Conservation (phyloP, 1,140 invertebrate genomes). For the Drosophila nigrodunni region DNA sequence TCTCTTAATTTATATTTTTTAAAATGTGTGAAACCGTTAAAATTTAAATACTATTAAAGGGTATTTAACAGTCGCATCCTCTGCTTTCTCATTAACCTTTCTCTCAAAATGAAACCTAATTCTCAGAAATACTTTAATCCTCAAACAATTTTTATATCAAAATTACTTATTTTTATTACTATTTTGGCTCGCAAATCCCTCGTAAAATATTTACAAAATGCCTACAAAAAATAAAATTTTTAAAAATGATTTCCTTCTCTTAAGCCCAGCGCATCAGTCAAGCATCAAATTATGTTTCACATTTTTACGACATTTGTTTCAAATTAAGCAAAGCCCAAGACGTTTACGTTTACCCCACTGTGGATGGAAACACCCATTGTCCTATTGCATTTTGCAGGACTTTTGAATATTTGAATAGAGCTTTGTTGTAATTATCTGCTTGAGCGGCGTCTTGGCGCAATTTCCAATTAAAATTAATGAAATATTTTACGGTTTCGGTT, state of each 20-base stretch:
- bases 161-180: neutral
- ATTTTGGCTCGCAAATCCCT: constrained; percentile 6
- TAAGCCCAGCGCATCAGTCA: constrained; percentile 69
- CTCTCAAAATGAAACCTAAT: too few species aligned
- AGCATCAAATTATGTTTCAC: constrained; percentile 73
- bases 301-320: constrained; percentile 81
- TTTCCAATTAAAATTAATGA: constrained; percentile 83
- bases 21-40: too few species aligned
- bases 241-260: constrained; percentile 26
- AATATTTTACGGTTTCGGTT: constrained; percentile 61
- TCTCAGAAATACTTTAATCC: neutral
- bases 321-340: constrained; percentile 73
- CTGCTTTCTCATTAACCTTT: too few species aligned
- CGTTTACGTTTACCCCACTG: constrained; percentile 22
- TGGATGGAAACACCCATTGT: constrained; percentile 34
- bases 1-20: too few species aligned
- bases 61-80: too few species aligned
- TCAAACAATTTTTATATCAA: neutral
- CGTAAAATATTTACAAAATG: constrained; percentile 47
- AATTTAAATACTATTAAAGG: too few species aligned
- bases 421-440: constrained; percentile 75
- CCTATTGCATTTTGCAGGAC: constrained; percentile 32
- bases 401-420: constrained; percentile 70
- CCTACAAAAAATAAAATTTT: constrained; percentile 19
- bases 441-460: constrained; percentile 69